Conservation (phyloP, 2,888 invertebrate genomes). For the Rotaria macrura region DNA sequence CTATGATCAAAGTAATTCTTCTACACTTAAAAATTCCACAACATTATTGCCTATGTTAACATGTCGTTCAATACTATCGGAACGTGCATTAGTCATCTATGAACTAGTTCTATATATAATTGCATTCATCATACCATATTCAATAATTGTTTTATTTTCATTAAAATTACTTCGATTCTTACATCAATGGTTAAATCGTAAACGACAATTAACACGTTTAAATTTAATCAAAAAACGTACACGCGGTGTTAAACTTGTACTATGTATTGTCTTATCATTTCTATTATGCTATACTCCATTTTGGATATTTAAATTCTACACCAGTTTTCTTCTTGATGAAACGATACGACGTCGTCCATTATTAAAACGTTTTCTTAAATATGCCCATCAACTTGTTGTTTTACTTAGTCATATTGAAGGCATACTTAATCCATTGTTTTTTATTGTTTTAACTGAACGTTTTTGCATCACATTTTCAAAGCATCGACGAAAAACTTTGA, state of each 20-base stretch:
- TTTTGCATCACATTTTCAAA: not conserved
- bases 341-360: not conserved
- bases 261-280: slow-evolving; percentile 18
- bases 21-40: not conserved
- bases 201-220: not conserved
- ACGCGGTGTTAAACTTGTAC: not conserved
- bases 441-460: slow-evolving; percentile 5
- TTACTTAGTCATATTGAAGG: slow-evolving; percentile 18
- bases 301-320: slow-evolving; percentile 17
- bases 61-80: not conserved
- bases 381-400: slow-evolving; percentile 16
- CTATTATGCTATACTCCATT: not conserved
- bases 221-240: not conserved
- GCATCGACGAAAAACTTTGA: not conserved
- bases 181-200: slow-evolving; percentile 14
- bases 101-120: not conserved
- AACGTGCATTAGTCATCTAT: not conserved
- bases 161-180: slow-evolving; percentile 7
- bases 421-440: slow-evolving; percentile 9
- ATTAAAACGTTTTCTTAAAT: not conserved
- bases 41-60: not conserved
- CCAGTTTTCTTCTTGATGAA: not conserved
- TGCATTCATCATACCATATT: not conserved
- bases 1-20: not conserved
- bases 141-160: slow-evolving; percentile 12